phyloP scores from a whole-genome alignment of 2,888 invertebrate species.

The Galeopsomyia nigrocyanea region DNA sequence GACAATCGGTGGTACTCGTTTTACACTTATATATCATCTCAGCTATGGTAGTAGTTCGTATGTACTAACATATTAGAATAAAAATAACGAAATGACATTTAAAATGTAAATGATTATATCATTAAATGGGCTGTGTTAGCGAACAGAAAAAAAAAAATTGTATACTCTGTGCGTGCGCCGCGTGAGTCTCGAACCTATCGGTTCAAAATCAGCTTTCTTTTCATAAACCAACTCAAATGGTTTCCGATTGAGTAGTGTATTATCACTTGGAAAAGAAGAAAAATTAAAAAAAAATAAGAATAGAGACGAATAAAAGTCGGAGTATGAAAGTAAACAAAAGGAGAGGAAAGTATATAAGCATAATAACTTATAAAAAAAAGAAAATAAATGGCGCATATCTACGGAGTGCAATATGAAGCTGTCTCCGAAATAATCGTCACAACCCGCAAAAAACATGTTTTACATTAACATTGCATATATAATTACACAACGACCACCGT shows the following conservation, averaged over 20 bases:
- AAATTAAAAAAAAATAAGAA: conserved; percentile 11
- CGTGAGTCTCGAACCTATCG: conserved; percentile 44
- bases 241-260: conserved; percentile 17
- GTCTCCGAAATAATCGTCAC: conserved; percentile 37
- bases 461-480: conserved; percentile 22
- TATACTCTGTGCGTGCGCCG: conserved; percentile 57
- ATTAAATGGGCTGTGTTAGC: conserved; percentile 67
- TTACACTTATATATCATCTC: conserved; percentile 44
- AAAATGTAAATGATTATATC: conserved; percentile 51
- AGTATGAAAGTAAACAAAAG: conserved; percentile 37
- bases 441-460: conserved; percentile 13
- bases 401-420: conserved; percentile 40
- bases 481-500: conserved; percentile 63
- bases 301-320: conserved; percentile 8
- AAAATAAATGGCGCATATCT: conserved; percentile 49
- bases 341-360: conserved; percentile 12
- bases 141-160: conserved; percentile 54
- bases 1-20: conserved; percentile 46
- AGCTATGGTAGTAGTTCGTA: conserved; percentile 45
- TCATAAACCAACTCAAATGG: conserved; percentile 14
- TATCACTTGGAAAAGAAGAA: conserved; percentile 1
- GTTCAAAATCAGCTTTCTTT: conserved; percentile 26
- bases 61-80: conserved; percentile 40
- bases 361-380: conserved; percentile 1
- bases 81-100: conserved; percentile 48